phyloP scores from a whole-genome alignment of 1,140 invertebrate genomes.

The Euwallacea fornicatus region DNA sequence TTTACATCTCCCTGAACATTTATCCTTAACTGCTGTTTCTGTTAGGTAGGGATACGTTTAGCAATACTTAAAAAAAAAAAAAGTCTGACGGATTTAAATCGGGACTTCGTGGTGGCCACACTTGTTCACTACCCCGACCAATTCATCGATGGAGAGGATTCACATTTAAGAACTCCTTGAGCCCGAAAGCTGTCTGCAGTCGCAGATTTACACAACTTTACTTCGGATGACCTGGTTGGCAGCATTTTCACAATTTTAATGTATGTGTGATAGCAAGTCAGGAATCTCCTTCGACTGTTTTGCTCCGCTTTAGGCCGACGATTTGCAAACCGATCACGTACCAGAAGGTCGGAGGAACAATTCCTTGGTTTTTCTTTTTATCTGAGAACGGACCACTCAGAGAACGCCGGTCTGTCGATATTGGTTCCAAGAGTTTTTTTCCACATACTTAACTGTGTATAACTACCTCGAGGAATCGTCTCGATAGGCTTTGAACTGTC shows the following conservation, averaged over 20 bases:
- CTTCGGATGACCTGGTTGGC: slow-evolving; percentile 31
- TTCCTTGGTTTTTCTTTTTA: slow-evolving; percentile 37
- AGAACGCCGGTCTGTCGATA: slow-evolving; percentile 27
- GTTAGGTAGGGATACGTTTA: too few relatives aligned
- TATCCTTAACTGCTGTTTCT: too few relatives aligned
- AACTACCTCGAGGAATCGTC: background rate
- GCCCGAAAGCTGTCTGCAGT: background rate
- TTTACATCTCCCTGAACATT: too few relatives aligned
- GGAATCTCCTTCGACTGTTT: slow-evolving; percentile 39
- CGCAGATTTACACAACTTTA: slow-evolving; percentile 28
- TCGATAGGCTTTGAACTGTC: too few relatives aligned
- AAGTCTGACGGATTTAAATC: too few relatives aligned
- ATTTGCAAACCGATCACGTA: slow-evolving; percentile 41
- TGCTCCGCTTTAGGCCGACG: slow-evolving; percentile 34
- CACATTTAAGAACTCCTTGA: too few relatives aligned
- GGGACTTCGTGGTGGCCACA: too few relatives aligned
- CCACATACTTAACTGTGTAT: slow-evolving; percentile 28
- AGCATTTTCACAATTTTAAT: slow-evolving; percentile 33
- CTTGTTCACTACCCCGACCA: too few relatives aligned
- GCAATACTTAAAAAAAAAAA: too few relatives aligned
- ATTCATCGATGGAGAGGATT: too few relatives aligned
- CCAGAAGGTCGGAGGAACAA: slow-evolving; percentile 43
- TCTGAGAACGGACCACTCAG: slow-evolving; percentile 17
- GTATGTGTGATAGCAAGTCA: slow-evolving; percentile 39
- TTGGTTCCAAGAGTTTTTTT: slow-evolving; percentile 30